Percentiles rank a stretch among this genome's conserved stretches.
These are phyloP conservation scores for Odontesthes bonariensis DNA, from an alignment of 2,113 vertebrate genomes.

Conservation along the genomic window DNA sequence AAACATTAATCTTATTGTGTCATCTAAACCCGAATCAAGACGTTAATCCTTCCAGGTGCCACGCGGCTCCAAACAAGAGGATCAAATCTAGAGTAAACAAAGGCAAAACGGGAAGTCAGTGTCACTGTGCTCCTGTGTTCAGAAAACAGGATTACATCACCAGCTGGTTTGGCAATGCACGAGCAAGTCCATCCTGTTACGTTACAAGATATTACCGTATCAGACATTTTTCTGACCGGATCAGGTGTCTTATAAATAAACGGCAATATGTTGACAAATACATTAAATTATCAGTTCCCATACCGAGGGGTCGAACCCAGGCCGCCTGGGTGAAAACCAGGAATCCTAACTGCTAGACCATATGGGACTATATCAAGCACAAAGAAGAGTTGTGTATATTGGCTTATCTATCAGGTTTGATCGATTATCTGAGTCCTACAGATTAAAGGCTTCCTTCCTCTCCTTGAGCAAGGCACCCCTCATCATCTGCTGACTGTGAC, in stretches of 20 bases:
- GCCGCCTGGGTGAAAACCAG: conserved; percentile 33
- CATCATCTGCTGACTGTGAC: background rate
- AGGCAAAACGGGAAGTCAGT: conserved; percentile 25
- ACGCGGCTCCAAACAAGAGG: background rate
- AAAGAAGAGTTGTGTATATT: no score
- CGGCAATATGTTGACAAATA: no score
- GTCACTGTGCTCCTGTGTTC: conserved; percentile 26
- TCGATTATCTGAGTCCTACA: no score
- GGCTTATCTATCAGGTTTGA: no score
- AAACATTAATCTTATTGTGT: background rate
- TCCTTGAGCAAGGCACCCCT: background rate
- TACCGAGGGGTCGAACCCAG: conserved; percentile 27
- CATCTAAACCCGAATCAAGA: background rate
- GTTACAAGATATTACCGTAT: no score
- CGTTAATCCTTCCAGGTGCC: conserved; percentile 1
- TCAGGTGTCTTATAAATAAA: no score
- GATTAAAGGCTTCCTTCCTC: background rate
- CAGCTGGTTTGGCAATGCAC: background rate
- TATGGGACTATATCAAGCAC: background rate
- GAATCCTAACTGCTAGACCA: conserved; percentile 34
- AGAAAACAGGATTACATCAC: conserved; percentile 25
- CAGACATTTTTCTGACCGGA: no score
- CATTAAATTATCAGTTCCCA: background rate
- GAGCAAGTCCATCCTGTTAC: no score
- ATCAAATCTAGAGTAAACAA: conserved; percentile 9